Percentiles rank a stretch among this genome's conserved stretches.
Evolutionary conservation across 1,140 invertebrate genomes (phyloP).

Genomic region (Thalassaphorura encarpata): DNA sequence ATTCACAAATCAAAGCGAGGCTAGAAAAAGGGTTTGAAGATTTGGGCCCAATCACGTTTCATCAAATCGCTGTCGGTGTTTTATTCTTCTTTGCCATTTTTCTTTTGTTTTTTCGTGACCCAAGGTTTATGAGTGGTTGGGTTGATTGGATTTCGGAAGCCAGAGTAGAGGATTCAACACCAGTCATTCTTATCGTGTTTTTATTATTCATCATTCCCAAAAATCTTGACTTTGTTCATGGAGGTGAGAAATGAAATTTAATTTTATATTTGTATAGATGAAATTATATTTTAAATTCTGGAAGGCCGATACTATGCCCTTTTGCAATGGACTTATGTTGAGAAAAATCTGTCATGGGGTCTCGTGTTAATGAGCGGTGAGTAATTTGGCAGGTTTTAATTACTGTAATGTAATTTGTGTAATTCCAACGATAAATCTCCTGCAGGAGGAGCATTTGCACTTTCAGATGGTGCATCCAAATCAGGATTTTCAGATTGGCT

Average conservation of each 20-base stretch:
- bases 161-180: conserved; percentile 66
- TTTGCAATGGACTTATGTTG: conserved; percentile 6
- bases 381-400: no score
- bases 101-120: conserved; percentile 47
- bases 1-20: no score
- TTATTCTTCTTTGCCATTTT: conserved; percentile 43
- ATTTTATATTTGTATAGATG: no score
- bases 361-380: conserved; percentile 9
- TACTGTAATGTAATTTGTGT: no score
- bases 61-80: conserved; percentile 41
- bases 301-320: neutral
- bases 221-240: no score
- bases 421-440: no score
- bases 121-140: conserved; percentile 43
- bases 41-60: conserved; percentile 42
- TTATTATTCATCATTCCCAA: conserved; percentile 70
- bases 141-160: neutral
- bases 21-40: conserved; percentile 38
- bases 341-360: conserved; percentile 7
- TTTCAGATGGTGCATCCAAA: conserved; percentile 44
- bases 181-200: conserved; percentile 65
- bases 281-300: no score
- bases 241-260: no score
- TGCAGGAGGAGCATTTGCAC: conserved; percentile 45
- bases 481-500: no score